A percentile compares a stretch with the other conserved stretches of the same genome.
phyloP scores from a whole-genome alignment of 2,113 vertebrate genomes.

The Daboia siamensis region DNA sequence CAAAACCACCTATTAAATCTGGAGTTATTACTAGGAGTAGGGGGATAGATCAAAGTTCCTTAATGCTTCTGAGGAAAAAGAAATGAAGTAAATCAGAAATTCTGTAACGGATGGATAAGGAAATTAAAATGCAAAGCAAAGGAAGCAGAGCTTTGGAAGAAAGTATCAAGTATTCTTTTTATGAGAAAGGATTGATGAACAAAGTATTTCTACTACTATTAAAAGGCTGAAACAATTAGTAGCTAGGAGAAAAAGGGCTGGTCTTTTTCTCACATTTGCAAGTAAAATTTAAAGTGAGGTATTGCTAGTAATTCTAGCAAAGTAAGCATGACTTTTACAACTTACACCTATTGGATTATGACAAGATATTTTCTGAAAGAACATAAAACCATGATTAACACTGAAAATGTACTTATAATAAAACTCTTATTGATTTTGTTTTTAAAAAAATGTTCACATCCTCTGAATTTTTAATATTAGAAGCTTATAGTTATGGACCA shows the following conservation, averaged over 20 bases:
- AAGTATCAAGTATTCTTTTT: conserved; percentile 20
- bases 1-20: neutral
- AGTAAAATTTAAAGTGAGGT: conserved; percentile 19
- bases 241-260: conserved; percentile 9
- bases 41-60: conserved; percentile 27
- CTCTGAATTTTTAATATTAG: neutral
- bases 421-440: neutral
- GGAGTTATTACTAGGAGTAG: conserved; percentile 1
- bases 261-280: conserved; percentile 25
- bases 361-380: neutral
- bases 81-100: conserved; percentile 17
- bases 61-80: conserved; percentile 10
- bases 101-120: neutral
- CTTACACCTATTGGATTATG: neutral
- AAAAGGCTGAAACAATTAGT: conserved; percentile 8
- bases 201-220: conserved; percentile 14
- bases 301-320: conserved; percentile 11
- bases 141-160: neutral
- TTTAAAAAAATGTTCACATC: neutral
- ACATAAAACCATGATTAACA: neutral
- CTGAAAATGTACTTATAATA: neutral
- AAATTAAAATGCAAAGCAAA: conserved; percentile 39
- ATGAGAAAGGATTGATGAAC: neutral
- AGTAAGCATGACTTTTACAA: neutral
- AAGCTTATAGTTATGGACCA: neutral